Evolutionary conservation across 2,797 vertebrate genomes (phyloP).

Genomic region (Perodicticus potto): DNA sequence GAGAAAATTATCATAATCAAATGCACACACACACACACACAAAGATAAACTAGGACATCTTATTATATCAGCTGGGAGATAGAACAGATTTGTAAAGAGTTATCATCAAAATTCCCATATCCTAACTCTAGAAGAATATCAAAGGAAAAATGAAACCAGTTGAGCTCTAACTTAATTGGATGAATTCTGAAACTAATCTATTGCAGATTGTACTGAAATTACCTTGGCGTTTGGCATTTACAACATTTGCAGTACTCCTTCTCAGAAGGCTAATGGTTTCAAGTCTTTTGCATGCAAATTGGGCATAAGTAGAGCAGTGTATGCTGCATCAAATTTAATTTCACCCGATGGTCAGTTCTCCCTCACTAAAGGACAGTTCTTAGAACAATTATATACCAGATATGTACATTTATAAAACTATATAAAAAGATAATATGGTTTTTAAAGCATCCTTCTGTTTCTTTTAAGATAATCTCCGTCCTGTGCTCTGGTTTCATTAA

Average conservation of each 20-base stretch:
- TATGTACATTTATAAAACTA: not conserved
- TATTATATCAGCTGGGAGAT: not conserved
- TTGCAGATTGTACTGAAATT: constrained; percentile 31
- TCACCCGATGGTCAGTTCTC: not conserved
- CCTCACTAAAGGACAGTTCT: not conserved
- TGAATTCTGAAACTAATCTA: constrained; percentile 47
- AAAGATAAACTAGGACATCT: not conserved
- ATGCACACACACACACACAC: not conserved
- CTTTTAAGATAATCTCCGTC: not conserved
- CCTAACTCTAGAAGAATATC: not conserved
- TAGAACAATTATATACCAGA: not conserved
- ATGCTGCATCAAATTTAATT: not conserved
- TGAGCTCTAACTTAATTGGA: constrained; percentile 52
- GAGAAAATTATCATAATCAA: not conserved
- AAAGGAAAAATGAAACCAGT: constrained; percentile 50
- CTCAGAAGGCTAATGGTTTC: constrained; percentile 38
- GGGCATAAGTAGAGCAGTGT: not conserved
- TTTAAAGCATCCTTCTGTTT: not conserved
- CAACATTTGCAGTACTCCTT: not conserved
- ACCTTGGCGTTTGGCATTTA: not conserved
- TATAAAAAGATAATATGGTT: not conserved
- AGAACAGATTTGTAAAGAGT: not conserved
- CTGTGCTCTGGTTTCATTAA: not conserved
- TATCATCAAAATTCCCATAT: not conserved
- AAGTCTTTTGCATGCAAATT: constrained; percentile 55